Evolutionary conservation across 2,113 vertebrate species (phyloP), one percentile per base, ranked within the genome.

Genomic region (Rhinoderma darwinii): DNA sequence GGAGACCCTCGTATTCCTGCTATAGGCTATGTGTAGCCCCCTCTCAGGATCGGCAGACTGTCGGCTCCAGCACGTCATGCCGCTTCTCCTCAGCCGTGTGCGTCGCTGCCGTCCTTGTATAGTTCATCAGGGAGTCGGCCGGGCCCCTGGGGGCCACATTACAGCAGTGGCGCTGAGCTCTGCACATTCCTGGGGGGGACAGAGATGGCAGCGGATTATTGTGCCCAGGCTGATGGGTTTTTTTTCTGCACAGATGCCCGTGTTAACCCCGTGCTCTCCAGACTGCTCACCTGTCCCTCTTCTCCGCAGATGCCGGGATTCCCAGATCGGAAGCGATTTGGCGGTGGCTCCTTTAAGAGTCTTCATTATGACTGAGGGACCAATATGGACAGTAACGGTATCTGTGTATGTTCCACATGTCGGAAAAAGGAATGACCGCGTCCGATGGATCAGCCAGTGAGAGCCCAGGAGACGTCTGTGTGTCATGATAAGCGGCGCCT

Each of bases 261-360:
- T 32, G 63, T 66, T 76, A 47, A 50, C 74, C 74, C 22, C n/a
- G 25, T 50, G n/a, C 20, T 2, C n/a, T 2, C 39, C 74, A 30
- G 20, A 12, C 10, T 8, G 1, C 44, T 11, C 1, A 3, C 27
- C 15, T 39, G 0, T 8, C 5, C 70, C 89, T 91, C 91, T 88
- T 74, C 91, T 17, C 90, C 83, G 37, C 93, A 99, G 98, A 95
- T 98, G 92, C 90, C 96, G 3, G 95, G 95, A 88, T 98, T 99
- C 92, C 92, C 96, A 74, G 98, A 99, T 91, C 94, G 97, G 84
- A 99, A 98, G 86, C 95, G 97, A 41, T 97, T 97, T 93, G 93
- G 91, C 84, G 92, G 92, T 89, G 93, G 93, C 83, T 91, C 95
- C 1, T 91, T 97, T 88, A 99, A 98, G 92, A 97, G 88, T 90